Evolutionary conservation across 2,797 vertebrate species (phyloP).

Genomic region (Macrochelys suwanniensis): DNA sequence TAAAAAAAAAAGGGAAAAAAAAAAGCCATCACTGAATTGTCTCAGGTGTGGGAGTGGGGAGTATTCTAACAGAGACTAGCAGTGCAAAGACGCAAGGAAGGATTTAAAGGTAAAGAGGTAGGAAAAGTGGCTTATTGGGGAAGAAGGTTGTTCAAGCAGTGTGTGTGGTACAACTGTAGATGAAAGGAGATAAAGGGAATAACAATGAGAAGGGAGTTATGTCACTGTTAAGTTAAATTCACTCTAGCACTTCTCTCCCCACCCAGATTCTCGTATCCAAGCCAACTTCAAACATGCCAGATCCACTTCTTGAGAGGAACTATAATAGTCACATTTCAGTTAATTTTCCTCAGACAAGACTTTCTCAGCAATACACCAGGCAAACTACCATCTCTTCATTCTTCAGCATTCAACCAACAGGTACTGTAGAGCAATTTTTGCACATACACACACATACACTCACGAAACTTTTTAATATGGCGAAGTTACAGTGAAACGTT

Average conservation of each 20-base stretch:
- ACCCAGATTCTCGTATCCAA: slow-evolving; percentile 47
- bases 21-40: background rate
- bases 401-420: slow-evolving; percentile 76
- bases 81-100: background rate
- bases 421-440: background rate
- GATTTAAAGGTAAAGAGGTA: background rate
- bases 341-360: slow-evolving; percentile 46
- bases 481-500: background rate
- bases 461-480: background rate
- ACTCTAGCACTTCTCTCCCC: background rate
- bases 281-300: slow-evolving; percentile 3
- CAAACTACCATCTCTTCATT: slow-evolving; percentile 90
- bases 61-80: background rate
- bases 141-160: background rate
- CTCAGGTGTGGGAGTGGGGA: too few relatives aligned
- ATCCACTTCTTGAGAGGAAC: background rate
- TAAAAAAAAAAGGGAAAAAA: background rate
- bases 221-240: rapidly evolving
- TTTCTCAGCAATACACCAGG: slow-evolving; percentile 78
- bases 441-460: too few relatives aligned
- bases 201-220: rapidly evolving
- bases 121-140: background rate
- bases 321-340: rapidly evolving
- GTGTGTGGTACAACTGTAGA: too few relatives aligned
- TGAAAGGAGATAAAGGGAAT: rapidly evolving